phyloP scores from a whole-genome alignment of 2,113 vertebrate genomes.

The Tachysurus vachellii region DNA sequence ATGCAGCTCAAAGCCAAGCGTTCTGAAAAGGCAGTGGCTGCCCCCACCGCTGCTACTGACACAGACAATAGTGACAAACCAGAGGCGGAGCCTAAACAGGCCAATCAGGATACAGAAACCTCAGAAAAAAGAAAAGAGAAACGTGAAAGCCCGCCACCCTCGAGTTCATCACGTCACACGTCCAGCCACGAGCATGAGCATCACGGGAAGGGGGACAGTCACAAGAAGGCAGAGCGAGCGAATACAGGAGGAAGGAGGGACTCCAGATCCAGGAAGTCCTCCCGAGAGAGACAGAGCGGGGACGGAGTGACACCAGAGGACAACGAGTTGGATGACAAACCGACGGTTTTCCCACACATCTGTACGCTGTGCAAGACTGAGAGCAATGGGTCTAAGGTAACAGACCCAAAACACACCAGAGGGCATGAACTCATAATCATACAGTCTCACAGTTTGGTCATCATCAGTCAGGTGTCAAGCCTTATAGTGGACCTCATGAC shows the following conservation, averaged over 20 bases:
- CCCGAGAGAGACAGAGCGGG: slow-evolving; percentile 34
- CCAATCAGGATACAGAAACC: slow-evolving; percentile 4
- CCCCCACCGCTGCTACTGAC: background rate
- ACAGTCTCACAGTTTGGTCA: background rate
- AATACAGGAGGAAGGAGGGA: slow-evolving; percentile 38
- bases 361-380: slow-evolving; percentile 52
- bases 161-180: background rate
- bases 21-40: slow-evolving; percentile 11
- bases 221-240: slow-evolving; percentile 19
- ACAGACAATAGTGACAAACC: slow-evolving; percentile 31
- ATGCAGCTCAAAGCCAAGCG: slow-evolving; percentile 87
- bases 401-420: background rate
- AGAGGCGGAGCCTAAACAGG: slow-evolving; percentile 3
- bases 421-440: background rate
- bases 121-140: slow-evolving; percentile 13
- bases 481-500: background rate
- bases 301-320: slow-evolving; percentile 6
- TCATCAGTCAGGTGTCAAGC: background rate
- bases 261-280: slow-evolving; percentile 30
- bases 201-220: slow-evolving; percentile 23
- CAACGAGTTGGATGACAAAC: slow-evolving; percentile 40
- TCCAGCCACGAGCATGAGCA: slow-evolving; percentile 35
- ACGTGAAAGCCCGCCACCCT: slow-evolving; percentile 16
- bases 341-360: slow-evolving; percentile 50
- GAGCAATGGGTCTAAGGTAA: slow-evolving; percentile 42